A percentile compares a stretch with the other conserved stretches of the same genome.
Conservation (phyloP, 2,888 invertebrate species). For the Troglohyphantes excavatus region DNA sequence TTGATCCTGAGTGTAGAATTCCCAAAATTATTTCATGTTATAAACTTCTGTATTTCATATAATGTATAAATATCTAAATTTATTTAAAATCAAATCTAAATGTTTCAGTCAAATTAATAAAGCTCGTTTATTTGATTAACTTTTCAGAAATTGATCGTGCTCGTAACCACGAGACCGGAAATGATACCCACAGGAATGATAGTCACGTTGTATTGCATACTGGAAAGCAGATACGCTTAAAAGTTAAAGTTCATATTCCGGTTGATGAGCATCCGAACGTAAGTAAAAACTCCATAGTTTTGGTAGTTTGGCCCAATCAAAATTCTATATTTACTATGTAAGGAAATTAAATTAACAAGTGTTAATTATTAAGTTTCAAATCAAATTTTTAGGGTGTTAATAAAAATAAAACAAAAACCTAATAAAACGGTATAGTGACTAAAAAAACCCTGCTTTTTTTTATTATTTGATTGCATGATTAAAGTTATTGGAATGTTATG, state of each 20-base stretch:
- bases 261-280: constrained; percentile 91
- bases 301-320: background rate
- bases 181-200: constrained; percentile 61
- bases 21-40: no score
- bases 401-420: no score
- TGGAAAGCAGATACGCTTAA: constrained; percentile 93
- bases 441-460: no score
- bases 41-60: no score
- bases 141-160: constrained; percentile 70
- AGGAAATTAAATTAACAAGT: no score
- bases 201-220: constrained; percentile 88
- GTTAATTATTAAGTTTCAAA: no score
- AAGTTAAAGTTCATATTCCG: constrained; percentile 92
- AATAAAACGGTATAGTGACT: no score
- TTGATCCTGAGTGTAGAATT: no score
- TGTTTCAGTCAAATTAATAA: background rate
- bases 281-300: constrained; percentile 53
- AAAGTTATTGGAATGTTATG: no score
- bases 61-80: constrained; percentile 12
- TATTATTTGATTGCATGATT: no score
- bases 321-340: no score
- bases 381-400: no score
- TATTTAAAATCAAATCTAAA: constrained; percentile 17
- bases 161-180: constrained; percentile 43
- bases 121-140: background rate